Base-by-base conservation (phyloP, 1,140 invertebrate species). In the Harlomillsia oculata region DNA sequence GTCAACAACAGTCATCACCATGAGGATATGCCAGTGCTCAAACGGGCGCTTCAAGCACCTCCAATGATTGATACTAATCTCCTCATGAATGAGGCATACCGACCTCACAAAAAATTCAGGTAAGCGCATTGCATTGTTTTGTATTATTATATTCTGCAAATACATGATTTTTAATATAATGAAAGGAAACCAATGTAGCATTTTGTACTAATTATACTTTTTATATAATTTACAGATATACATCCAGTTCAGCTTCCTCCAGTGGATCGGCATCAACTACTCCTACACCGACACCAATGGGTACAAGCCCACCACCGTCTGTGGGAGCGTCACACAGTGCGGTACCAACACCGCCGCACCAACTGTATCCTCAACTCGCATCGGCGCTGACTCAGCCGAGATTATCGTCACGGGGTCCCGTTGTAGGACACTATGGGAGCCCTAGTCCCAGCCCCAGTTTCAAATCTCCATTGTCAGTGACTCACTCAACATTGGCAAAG, bases 21-120 rank as follows among this genome's bases (percentile, higher is more conserved):
- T 13, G 88, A 92, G 69, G 89, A 92, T 66, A 94, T 93, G 89
- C 89, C 90, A 0, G 88, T 93, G 54, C 72, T 95, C 50, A 93
- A 93, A 68, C 79, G 89, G 23, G 89, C 91, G 0, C 77, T 94
- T 1, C 88, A 93, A 70, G 89, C 89, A 1, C 90, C 90, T 1
- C 90, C 90, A 0, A 73, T 92, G 1, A 87, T 87, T 71, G 85
- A 89, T 67, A 88, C 87, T 23, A 87, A 87, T 67, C 85, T 85
- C 1, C 71, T 93, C 34, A 92, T 93, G 88, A 89, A 92, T 69
- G 89, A 92, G 72, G 89, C 89, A 1, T 93, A 93, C 75, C 89
- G 91, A 67, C 88, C 89, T 40, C 90, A 94, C 76, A 94, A 94
- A 71, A 94, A 94, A 70, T 93, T 94, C 78, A 79, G 89, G 3